Evolutionary conservation across 1,140 invertebrate species (phyloP), one percentile per base, ranked within the genome.

Genomic region (Leptinotarsa lineolata): DNA sequence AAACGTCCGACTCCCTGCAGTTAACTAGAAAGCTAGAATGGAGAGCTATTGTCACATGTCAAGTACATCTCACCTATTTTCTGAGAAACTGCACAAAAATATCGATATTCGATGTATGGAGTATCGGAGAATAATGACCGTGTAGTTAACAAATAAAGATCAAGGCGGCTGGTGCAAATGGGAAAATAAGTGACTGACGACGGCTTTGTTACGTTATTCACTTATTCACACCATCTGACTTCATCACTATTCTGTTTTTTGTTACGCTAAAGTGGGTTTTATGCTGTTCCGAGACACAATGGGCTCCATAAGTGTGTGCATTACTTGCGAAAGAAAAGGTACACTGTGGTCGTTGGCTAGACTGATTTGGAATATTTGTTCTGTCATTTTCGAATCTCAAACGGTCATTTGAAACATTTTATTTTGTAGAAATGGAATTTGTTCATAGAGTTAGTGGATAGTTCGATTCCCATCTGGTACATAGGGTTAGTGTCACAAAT

Each of bases 81-180:
- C 71, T 65, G 44, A 24, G 73, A 76, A 76, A 72, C 48, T 18
- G 67, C 48, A 65, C 68, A 72, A 68, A 68, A 72, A 64, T 68
- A 66, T 72, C 74, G 58, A 67, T 67, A 75, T 68, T 66, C 46
- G 60, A 67, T 48, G 69, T 16, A 58, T 44, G 16, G 16, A 73
- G 72, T 68, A 69, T 63, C 12, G 67, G 65, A 60, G 70, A 72
- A 76, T 68, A 77, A 70, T 77, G 72, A 74, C 70, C 60, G 70
- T 78, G 75, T 76, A 74, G 76, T 78, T 73, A 74, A 76, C 72
- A 74, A 69, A 78, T 76, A 74, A 72, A 72, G 58, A 54, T 54
- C 48, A 54, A 54, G 48, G 48, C n/a, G 48, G 48, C 48, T 54
- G 48, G 60, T 67, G 69, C 72, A 72, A 75, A 77, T 78, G 66